Evolutionary conservation across 2,888 invertebrate species (phyloP), one percentile per base, ranked within the genome.

Genomic region (Dicycla oo): DNA sequence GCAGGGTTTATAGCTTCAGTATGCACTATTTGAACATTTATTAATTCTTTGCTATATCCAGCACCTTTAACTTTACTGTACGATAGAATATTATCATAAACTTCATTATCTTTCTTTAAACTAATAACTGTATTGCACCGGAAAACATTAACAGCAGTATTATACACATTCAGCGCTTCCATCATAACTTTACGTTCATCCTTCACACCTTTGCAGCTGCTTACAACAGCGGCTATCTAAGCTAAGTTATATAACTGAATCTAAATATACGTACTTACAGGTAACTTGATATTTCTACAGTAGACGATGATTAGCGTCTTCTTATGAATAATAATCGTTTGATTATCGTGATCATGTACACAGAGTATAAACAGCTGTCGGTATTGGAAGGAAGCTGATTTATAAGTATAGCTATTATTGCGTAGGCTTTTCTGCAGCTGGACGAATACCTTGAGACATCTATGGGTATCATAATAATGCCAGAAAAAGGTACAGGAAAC

Each of bases 121-220:
- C 23, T 45, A 23, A 64, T 66, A 63, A 66, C 61, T 26, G 53
- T 67, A 43, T 30, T 54, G 40, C 30, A 76, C 58, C 77, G 77
- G 81, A 67, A 77, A 66, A 54, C 66, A 78, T 78, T 63, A 66
- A 81, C 76, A 63, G 57, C 34, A 61, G 38, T 57, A 56, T 18
- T 51, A 49, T 62, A 26, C 40, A 38, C 61, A 11, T 30, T 6
- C 30, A 63, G 60, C 60, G 49, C 54, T 71, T 81, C 56, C 43
- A 77, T 77, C 49, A 57, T 81, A 68, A 77, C 53, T 70, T 57
- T 23, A 0, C 13, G 38, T 81, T 76, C 77, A 81, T 79, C 64
- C 57, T 68, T 26, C 11, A 47, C n/a, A 67, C 61, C 72, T 65
- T 45, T 77, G 3, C 54, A 80, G 64, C 69, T 40, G 51, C 63